Percentiles rank a stretch among this genome's conserved stretches.
Conservation (phyloP, 2,888 invertebrate species). For the Ormia ochracea region DNA sequence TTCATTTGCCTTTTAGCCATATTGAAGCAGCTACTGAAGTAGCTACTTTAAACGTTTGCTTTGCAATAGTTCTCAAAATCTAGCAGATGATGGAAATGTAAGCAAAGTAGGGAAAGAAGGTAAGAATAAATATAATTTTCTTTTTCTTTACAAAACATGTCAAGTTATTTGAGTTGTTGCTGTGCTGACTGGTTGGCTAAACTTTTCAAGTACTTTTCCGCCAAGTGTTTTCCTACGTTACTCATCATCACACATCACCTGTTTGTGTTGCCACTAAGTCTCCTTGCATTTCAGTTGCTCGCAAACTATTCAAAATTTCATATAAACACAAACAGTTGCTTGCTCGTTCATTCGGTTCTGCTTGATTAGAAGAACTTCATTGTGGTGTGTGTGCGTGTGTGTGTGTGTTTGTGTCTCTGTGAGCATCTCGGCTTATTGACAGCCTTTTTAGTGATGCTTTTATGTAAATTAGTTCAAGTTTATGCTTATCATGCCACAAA, state of each 20-base stretch:
- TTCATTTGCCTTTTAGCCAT: conserved; percentile 59
- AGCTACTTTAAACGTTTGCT: conserved; percentile 67
- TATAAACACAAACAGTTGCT: conserved; percentile 9
- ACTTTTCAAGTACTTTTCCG: conserved; percentile 24
- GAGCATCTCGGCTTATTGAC: conserved; percentile 29
- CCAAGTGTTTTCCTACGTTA: conserved; percentile 55
- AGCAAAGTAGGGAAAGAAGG: not conserved
- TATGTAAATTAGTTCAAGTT: conserved; percentile 59
- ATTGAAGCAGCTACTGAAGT: conserved; percentile 72
- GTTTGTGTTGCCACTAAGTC: conserved; percentile 51
- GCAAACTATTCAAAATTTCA: not conserved
- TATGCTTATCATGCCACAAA: conserved; percentile 51
- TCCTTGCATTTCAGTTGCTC: conserved; percentile 17
- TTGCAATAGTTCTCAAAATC: conserved; percentile 60
- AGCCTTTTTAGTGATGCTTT: conserved; percentile 53
- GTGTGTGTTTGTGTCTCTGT: not conserved
- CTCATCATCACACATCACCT: conserved; percentile 51
- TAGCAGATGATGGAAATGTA: conserved; percentile 41
- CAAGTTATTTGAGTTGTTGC: conserved; percentile 34
- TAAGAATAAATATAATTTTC: conserved; percentile 22
- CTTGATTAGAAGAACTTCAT: conserved; percentile 38
- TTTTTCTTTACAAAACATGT: conserved; percentile 44
- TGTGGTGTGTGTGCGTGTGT: not conserved
- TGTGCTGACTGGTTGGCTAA: conserved; percentile 18
- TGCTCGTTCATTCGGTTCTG: conserved; percentile 18